Conservation (phyloP, 2,113 vertebrate genomes). For the Empidonax traillii region DNA sequence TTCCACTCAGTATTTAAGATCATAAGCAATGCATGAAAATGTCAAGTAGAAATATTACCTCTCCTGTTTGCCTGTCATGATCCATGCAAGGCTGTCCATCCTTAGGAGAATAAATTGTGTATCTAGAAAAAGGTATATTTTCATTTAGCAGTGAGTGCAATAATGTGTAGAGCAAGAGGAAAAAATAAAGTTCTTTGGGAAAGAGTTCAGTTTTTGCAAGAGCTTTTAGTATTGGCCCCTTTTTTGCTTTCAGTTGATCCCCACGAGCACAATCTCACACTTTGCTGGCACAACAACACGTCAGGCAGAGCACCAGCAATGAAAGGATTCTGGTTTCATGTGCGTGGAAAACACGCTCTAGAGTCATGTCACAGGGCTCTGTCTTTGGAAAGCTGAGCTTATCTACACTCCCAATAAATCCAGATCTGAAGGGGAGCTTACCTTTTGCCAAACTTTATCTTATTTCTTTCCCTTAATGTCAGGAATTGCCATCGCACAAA, state of each 20-base stretch:
- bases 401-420: background rate
- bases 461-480: conserved; percentile 91
- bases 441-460: conserved; percentile 97
- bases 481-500: conserved; percentile 96
- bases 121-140: conserved; percentile 71
- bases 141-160: background rate
- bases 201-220: background rate
- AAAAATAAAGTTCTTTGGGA: too few species aligned
- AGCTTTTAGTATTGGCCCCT: background rate
- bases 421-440: conserved; percentile 29
- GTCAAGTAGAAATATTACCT: conserved; percentile 75
- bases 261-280: background rate
- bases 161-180: background rate
- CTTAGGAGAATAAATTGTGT: conserved; percentile 96
- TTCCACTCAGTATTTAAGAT: background rate
- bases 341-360: accelerated
- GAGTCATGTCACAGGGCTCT: accelerated
- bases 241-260: background rate
- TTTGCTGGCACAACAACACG: accelerated
- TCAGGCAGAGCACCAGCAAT: background rate
- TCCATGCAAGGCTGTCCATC: conserved; percentile 99
- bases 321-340: background rate
- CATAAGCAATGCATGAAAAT: background rate
- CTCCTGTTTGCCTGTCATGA: conserved; percentile 97
- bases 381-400: background rate